These are phyloP conservation scores for Hecatera dysodea DNA, from an alignment of 2,888 invertebrate genomes.

Conservation along the genomic window DNA sequence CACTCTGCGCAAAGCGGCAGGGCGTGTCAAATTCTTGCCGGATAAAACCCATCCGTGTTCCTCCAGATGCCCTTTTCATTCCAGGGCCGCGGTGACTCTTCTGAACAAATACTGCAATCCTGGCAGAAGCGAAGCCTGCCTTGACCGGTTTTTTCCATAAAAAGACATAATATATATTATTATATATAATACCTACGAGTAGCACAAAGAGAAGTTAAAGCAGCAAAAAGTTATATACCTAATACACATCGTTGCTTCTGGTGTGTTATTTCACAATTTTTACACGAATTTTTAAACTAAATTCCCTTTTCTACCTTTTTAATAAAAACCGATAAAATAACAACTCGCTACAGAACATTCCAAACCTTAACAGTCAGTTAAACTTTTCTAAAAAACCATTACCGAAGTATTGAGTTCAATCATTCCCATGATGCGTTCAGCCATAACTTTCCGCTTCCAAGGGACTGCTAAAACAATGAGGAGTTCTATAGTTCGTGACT, in stretches of 20 bases:
- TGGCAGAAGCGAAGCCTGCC: too few relatives aligned
- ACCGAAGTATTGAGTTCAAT: conserved; percentile 61
- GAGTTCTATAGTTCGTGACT: conserved; percentile 68
- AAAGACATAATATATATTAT: too few relatives aligned
- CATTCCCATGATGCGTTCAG: conserved; percentile 66
- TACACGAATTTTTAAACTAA: background rate
- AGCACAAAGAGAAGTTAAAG: too few relatives aligned
- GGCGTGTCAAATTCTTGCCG: too few relatives aligned
- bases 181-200: too few relatives aligned
- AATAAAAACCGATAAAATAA: conserved; percentile 13
- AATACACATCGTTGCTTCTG: background rate
- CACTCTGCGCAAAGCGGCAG: too few relatives aligned
- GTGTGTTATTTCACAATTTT: background rate
- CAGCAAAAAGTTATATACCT: background rate
- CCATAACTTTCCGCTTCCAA: conserved; percentile 65
- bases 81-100: too few relatives aligned
- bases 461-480: conserved; percentile 72
- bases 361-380: conserved; percentile 51
- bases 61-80: too few relatives aligned
- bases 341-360: background rate
- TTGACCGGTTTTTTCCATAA: too few relatives aligned
- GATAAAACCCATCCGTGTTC: too few relatives aligned
- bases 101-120: too few relatives aligned
- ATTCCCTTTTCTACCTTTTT: background rate
- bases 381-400: conserved; percentile 62